A percentile compares a stretch with the other conserved stretches of the same genome.
Evolutionary conservation across 2,797 vertebrate species (phyloP).

Genomic region (Gymnothorax javanicus): DNA sequence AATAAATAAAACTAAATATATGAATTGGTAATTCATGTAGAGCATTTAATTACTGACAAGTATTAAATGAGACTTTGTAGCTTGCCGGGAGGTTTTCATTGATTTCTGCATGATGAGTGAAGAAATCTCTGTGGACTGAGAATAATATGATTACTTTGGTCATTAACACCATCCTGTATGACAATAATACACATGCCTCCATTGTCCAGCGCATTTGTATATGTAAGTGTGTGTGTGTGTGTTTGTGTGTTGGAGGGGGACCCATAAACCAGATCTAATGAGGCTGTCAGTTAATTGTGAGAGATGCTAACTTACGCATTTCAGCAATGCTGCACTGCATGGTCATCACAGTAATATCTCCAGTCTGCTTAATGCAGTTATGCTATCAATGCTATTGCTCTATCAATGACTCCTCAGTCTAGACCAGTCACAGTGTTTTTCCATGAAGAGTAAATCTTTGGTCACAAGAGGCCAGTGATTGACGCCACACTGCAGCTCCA

Average conservation of each 20-base stretch:
- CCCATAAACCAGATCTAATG: neutral
- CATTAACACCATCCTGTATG: conserved; percentile 4
- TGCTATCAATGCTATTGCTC: neutral
- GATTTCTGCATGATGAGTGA: conserved; percentile 17
- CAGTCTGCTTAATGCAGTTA: neutral
- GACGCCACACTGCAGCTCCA: neutral
- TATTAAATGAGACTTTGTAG: conserved; percentile 31
- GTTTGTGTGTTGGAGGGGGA: neutral
- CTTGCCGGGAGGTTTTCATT: conserved; percentile 10
- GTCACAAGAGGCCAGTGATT: neutral
- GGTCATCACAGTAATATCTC: neutral
- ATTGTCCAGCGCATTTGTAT: conserved; percentile 21
- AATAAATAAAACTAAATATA: no score
- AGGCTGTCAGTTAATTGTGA: neutral
- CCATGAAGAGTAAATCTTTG: neutral
- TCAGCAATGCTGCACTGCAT: neutral
- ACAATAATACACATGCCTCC: neutral
- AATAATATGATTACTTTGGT: conserved; percentile 11
- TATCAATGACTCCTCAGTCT: neutral
- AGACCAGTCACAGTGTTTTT: neutral
- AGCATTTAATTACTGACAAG: conserved; percentile 29
- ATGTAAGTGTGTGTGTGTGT: conserved; percentile 29
- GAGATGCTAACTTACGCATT: neutral
- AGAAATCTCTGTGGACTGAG: neutral
- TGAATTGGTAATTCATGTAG: conserved; percentile 38